Conservation (phyloP, 2,113 vertebrate species). For the Etheostoma spectabile region DNA sequence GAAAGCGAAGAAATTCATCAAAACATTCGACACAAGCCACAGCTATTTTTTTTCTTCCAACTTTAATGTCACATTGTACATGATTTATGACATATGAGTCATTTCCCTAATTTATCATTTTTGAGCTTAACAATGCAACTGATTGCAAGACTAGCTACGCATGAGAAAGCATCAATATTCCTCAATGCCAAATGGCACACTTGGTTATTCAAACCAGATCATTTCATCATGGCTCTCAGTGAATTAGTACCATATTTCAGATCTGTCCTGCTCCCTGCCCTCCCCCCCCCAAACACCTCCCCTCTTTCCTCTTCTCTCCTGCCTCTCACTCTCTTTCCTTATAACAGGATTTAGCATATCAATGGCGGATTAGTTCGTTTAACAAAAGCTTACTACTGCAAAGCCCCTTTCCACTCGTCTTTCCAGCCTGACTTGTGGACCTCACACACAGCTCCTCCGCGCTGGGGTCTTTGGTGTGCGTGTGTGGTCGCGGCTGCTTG, state of each 20-base stretch:
- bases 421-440: conserved; percentile 80
- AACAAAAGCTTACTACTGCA: conserved; percentile 81
- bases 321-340: conserved; percentile 60
- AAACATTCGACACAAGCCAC: conserved; percentile 7
- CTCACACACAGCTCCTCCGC: conserved; percentile 76
- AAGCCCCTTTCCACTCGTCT: conserved; percentile 80
- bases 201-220: conserved; percentile 46
- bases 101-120: conserved; percentile 41
- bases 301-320: conserved; percentile 13
- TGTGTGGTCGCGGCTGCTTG: conserved; percentile 76
- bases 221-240: conserved; percentile 30
- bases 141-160: conserved; percentile 8
- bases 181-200: conserved; percentile 16
- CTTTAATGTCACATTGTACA: conserved; percentile 20
- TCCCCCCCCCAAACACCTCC: conserved; percentile 15
- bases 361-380: conserved; percentile 80
- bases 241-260: conserved; percentile 55
- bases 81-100: conserved; percentile 12
- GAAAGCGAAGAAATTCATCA: conserved; percentile 15
- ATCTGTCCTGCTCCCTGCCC: conserved; percentile 4
- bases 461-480: conserved; percentile 70
- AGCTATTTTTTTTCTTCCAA: background rate
- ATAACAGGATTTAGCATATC: conserved; percentile 83
- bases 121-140: conserved; percentile 8
- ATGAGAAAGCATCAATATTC: conserved; percentile 21